Conservation (phyloP, 1,140 invertebrate species). For the roundworm (Caenorhabditis elegans) region DNA sequence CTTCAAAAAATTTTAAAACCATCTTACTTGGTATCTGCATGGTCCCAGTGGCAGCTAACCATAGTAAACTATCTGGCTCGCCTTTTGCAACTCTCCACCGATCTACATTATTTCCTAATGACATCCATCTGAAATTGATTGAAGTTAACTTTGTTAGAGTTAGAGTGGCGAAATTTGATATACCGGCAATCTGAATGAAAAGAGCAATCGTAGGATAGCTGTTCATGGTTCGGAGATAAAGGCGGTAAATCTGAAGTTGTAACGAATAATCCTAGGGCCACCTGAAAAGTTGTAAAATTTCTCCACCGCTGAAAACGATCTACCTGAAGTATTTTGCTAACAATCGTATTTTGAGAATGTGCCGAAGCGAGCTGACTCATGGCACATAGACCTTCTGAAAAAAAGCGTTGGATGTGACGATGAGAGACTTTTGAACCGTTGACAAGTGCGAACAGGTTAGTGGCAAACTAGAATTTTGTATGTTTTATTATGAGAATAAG, state of each 20-base stretch:
- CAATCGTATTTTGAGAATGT: conserved; percentile 48
- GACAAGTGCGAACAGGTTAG: background rate
- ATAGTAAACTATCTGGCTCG: conserved; percentile 61
- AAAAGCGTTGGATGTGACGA: background rate
- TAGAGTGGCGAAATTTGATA: background rate
- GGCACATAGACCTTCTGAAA: conserved; percentile 7
- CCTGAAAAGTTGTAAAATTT: conserved; percentile 44
- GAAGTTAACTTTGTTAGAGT: background rate
- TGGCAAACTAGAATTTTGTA: background rate
- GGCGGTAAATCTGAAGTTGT: conserved; percentile 60
- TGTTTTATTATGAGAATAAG: background rate
- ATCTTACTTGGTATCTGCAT: conserved; percentile 62
- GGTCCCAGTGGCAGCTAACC: conserved; percentile 66
- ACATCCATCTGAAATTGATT: conserved; percentile 34
- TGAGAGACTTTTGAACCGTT: background rate
- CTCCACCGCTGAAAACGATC: too few relatives aligned
- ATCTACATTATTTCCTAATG: conserved; percentile 50
- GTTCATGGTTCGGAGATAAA: conserved; percentile 38
- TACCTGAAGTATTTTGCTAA: conserved; percentile 57
- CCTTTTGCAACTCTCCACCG: conserved; percentile 59
- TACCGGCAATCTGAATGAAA: conserved; percentile 60
- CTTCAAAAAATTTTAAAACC: background rate
- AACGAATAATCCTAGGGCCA: conserved; percentile 62
- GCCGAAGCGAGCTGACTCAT: conserved; percentile 1
- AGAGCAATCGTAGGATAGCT: conserved; percentile 56